Evolutionary conservation across 2,888 invertebrate genomes (phyloP), one percentile per base, ranked within the genome.

Genomic region (Cryptops parisi): DNA sequence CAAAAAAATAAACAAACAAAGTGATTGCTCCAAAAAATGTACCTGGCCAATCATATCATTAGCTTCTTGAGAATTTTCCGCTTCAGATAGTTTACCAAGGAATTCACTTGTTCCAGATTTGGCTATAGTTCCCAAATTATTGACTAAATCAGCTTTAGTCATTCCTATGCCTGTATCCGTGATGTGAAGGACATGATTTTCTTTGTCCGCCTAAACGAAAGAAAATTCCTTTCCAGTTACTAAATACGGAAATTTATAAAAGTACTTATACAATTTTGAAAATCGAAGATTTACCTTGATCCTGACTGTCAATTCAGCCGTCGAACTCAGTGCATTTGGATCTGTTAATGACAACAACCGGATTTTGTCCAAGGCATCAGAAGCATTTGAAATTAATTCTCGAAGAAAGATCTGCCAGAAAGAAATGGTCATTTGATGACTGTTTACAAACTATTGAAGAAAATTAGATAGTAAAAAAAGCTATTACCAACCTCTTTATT

Each of bases 331-430:
- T 53, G 84, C 84, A 54, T 76, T 73, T 61, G 81, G 81, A 64
- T 93, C 82, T 0, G 97, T 97, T 52, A 98, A 74, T 1, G 96
- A 85, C 56, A 97, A 70, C 61, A 97, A 76, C 23, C 98, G 81
- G 64, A 99, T 94, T 72, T 99, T 98, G 72, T 98, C 98, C 59
- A 98, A 75, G 41, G 98, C 98, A 76, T 98, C 98, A 0, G 97
- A 97, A 0, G 93, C 97, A 74, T 98, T 99, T 0, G 97, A 98
- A 65, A 98, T 98, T 68, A 98, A 74, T 74, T 98, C 98, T 65
- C 98, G 78, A 57, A 97, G 74, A 80, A 93, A 97, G 63, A 97
- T 96, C 80, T 84, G 72, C 2, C 70, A 70, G 49, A 58, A 62
- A 60, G 53, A 56, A 47, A 33, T 9, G 15, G n/a, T n/a, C n/a